These are phyloP conservation scores for Platalea minor DNA, from an alignment of 2,797 vertebrate genomes.

Conservation along the genomic window DNA sequence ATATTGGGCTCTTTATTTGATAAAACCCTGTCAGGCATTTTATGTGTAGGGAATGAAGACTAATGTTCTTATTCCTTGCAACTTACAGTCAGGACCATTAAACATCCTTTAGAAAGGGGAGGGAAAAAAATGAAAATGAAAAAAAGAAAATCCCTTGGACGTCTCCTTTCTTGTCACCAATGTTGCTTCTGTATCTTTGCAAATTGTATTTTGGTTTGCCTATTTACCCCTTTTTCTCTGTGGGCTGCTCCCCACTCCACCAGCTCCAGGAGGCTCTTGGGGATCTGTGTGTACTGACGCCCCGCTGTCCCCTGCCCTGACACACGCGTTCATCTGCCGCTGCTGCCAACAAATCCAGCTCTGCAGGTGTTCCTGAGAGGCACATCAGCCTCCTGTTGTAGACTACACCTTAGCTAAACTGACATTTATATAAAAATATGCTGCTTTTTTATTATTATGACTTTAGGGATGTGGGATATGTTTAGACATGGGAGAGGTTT, in stretches of 20 bases:
- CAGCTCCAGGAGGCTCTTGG: neutral
- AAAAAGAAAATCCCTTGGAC: neutral
- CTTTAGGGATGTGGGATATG: neutral
- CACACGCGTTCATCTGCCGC: neutral
- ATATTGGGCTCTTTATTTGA: conserved; percentile 67
- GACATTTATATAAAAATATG: neutral
- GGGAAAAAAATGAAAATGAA: neutral
- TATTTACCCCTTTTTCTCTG: neutral
- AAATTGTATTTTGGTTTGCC: neutral
- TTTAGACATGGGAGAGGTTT: neutral
- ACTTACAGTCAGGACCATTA: conserved; percentile 4
- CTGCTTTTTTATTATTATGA: neutral
- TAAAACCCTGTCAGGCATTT: conserved; percentile 57
- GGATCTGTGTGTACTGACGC: fast-evolving
- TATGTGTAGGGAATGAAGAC: conserved; percentile 52
- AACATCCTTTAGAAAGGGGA: neutral
- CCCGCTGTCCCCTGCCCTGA: neutral
- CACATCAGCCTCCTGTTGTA: neutral
- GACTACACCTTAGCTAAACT: neutral
- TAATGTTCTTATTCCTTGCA: conserved; percentile 40
- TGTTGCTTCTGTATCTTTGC: neutral
- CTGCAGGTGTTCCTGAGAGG: neutral
- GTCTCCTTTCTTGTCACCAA: neutral
- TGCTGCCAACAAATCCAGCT: neutral
- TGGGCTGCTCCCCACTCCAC: neutral